Evolutionary conservation across 2,113 vertebrate species (phyloP).

Genomic region (Gulo gulo): DNA sequence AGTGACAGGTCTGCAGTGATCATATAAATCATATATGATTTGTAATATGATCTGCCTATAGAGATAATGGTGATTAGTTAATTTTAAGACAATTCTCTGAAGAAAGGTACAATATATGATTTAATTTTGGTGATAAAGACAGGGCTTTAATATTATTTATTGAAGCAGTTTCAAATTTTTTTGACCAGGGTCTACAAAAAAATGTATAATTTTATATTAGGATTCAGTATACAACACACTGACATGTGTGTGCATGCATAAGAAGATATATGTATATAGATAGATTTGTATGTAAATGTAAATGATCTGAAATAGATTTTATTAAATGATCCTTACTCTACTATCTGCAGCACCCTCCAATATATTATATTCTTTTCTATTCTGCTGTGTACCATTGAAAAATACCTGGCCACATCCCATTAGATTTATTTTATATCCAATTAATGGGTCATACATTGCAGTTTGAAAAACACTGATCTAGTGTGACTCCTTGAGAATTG

Average conservation of each 20-base stretch:
- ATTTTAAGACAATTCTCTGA: not conserved
- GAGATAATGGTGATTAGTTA: not conserved
- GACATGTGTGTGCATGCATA: not conserved
- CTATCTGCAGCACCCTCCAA: not conserved
- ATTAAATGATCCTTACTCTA: not conserved
- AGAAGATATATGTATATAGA: not conserved
- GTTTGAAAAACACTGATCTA: not conserved
- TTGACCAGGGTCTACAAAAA: not conserved
- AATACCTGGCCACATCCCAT: not conserved
- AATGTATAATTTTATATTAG: not conserved
- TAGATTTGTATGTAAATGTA: not conserved
- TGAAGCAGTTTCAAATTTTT: not conserved
- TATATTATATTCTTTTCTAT: not conserved
- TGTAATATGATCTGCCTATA: not conserved
- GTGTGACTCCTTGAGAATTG: not conserved
- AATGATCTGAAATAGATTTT: not conserved
- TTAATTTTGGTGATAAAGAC: conserved; percentile 4
- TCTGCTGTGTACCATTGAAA: not conserved
- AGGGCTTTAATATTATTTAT: not conserved
- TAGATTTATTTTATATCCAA: not conserved
- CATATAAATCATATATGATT: not conserved
- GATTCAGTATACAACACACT: not conserved
- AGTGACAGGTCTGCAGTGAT: not conserved
- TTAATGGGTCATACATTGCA: not conserved
- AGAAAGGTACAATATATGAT: not conserved